Base-by-base conservation (phyloP, 1,140 invertebrate genomes). In the Meteorus sp. region DNA sequence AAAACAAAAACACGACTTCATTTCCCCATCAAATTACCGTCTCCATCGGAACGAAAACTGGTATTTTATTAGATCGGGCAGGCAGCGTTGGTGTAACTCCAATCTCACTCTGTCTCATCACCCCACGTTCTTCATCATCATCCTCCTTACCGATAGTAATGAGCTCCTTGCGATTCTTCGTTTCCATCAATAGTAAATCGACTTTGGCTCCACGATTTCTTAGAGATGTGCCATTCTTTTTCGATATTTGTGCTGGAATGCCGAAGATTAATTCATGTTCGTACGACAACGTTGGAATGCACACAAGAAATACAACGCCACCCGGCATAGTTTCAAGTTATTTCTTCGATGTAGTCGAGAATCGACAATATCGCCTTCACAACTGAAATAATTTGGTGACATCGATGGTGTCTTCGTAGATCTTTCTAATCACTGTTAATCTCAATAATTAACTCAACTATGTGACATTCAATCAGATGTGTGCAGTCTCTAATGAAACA, bases 291-390 rank as follows among this genome's bases (percentile, higher is more conserved):
- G 83, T 85, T n/a, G 84, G 83, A 61, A 85, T 83, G 63, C 83
- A 84, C 53, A 85, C 83, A 61, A 85, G 66, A 67, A 85, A 85
- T 31, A 85, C 82, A 33, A 85, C 83, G 59, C 83, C 83, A 2
- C 74, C 75, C 3, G 82, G 77, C 77, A 81, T 82, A 57, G 60
- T 70, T 19, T 39, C 9, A 8, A 29, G 9, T 50, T 31, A 17
- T 35, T 19, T 45, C 20, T 17, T n/a, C n/a, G n/a, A n/a, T n/a
- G n/a, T n/a, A n/a, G n/a, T n/a, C n/a, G n/a, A n/a, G 9, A 29
- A 29, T 29, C 27, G 27, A 29, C 27, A n/a, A n/a, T n/a, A n/a
- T n/a, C n/a, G n/a, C n/a, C n/a, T 29, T 9, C 27, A 29, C 9
- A 29, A 29, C 27, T 29, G 27, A 29, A 4, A 29, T 9, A 9